Evolutionary conservation across 2,797 vertebrate species (phyloP).

Genomic region (Chloroceryle inda): DNA sequence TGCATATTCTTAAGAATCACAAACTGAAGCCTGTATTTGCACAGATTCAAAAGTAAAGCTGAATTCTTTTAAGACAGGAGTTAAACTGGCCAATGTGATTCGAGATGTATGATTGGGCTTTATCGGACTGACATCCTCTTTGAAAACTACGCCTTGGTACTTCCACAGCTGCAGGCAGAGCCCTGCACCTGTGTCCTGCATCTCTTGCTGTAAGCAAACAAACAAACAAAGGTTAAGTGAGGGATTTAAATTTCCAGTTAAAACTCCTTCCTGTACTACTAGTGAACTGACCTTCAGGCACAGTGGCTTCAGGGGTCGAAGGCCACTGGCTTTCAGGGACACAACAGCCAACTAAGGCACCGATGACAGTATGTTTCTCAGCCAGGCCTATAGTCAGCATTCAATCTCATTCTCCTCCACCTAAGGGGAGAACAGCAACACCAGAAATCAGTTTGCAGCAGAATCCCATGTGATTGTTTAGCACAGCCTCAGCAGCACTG

Average conservation of each 20-base stretch:
- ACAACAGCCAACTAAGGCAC: conserved; percentile 85
- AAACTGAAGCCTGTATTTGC: neutral
- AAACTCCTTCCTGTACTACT: conserved; percentile 79
- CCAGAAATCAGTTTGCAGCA: conserved; percentile 91
- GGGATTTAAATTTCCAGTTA: conserved; percentile 58
- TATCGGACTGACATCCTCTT: neutral
- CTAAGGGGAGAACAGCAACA: conserved; percentile 90
- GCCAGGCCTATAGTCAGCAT: conserved; percentile 92
- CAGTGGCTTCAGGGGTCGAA: conserved; percentile 82
- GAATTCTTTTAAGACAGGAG: neutral
- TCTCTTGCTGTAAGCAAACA: conserved; percentile 69
- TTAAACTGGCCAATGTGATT: conserved; percentile 31
- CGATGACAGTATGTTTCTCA: conserved; percentile 94
- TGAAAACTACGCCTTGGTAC: conserved; percentile 36
- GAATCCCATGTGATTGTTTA: conserved; percentile 88
- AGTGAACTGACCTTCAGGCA: conserved; percentile 86
- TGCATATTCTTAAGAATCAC: neutral
- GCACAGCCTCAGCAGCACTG: conserved; percentile 87
- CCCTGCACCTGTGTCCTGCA: conserved; percentile 45
- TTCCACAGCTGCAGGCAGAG: conserved; percentile 46
- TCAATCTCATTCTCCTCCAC: conserved; percentile 85
- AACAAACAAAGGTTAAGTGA: conserved; percentile 55
- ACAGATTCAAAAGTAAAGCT: conserved; percentile 11
- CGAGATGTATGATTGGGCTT: neutral
- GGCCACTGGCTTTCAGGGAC: conserved; percentile 83